These are phyloP conservation scores for Dolichoris vasculosae DNA, from an alignment of 1,140 invertebrate species.

Conservation along the genomic window DNA sequence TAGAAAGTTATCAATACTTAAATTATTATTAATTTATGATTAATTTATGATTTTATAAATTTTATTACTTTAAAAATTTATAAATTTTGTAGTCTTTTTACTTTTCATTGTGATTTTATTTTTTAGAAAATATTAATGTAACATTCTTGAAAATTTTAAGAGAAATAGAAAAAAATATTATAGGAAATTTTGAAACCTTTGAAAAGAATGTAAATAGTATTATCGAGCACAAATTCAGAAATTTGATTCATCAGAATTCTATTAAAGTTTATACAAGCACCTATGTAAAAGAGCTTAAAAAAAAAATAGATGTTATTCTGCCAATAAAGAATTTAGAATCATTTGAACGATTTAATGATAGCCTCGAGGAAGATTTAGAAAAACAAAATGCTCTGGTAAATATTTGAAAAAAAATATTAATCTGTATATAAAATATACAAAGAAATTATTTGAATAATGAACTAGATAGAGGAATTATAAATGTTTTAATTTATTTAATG, in stretches of 20 bases:
- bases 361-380: neutral
- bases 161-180: constrained; percentile 17
- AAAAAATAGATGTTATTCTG: neutral
- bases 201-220: neutral
- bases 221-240: neutral
- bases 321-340: constrained; percentile 7
- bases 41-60: too few species aligned
- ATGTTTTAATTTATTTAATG: too few species aligned
- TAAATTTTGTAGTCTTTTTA: neutral
- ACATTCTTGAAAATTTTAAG: neutral
- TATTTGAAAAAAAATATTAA: constrained; percentile 1
- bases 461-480: too few species aligned
- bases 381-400: constrained; percentile 18
- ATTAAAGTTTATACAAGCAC: constrained; percentile 2
- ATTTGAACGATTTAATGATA: constrained; percentile 13
- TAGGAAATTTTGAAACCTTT: neutral
- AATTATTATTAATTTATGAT: too few species aligned
- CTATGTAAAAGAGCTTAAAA: neutral
- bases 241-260: neutral
- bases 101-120: neutral
- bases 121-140: constrained; percentile 32
- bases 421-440: too few species aligned
- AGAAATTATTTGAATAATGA: too few species aligned
- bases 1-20: too few species aligned
- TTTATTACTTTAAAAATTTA: too few species aligned